phyloP scores from a whole-genome alignment of 2,113 vertebrate genomes.

The Glareola pratincola region DNA sequence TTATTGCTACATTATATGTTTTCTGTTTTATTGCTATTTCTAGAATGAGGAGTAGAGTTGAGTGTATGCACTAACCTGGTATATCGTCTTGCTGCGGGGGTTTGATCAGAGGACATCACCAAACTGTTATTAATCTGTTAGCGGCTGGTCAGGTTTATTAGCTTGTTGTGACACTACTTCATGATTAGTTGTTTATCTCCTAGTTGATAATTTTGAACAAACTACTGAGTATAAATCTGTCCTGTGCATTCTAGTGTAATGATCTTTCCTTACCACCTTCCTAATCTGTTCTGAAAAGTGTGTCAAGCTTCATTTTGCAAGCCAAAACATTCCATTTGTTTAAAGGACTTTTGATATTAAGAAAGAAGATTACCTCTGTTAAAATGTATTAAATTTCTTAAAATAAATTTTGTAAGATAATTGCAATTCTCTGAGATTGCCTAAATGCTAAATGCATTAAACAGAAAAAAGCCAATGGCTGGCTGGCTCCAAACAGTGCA shows the following conservation, averaged over 20 bases:
- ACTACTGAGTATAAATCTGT: not conserved
- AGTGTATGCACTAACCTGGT: not conserved
- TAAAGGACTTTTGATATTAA: not conserved
- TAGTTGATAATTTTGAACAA: not conserved
- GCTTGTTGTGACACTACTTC: not conserved
- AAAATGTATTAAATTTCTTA: not conserved
- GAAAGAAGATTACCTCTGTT: not conserved
- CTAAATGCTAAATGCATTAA: not conserved
- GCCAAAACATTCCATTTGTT: not conserved
- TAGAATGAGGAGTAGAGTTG: not conserved
- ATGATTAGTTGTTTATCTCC: not conserved
- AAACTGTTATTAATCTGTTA: not conserved
- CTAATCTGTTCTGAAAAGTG: not conserved
- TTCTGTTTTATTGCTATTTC: not conserved
- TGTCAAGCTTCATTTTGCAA: not conserved
- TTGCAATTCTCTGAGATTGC: not conserved
- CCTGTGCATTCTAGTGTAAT: not conserved
- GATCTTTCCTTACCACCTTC: not conserved
- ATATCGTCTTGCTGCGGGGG: not conserved
- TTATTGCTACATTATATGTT: not conserved
- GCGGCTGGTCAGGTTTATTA: not conserved
- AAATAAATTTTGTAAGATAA: not conserved
- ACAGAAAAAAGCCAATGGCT: not conserved
- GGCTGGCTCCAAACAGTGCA: not conserved
- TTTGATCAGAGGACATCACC: not conserved